Base-by-base conservation (phyloP, 2,888 invertebrate species). In the Pachymerium ferrugineum region DNA sequence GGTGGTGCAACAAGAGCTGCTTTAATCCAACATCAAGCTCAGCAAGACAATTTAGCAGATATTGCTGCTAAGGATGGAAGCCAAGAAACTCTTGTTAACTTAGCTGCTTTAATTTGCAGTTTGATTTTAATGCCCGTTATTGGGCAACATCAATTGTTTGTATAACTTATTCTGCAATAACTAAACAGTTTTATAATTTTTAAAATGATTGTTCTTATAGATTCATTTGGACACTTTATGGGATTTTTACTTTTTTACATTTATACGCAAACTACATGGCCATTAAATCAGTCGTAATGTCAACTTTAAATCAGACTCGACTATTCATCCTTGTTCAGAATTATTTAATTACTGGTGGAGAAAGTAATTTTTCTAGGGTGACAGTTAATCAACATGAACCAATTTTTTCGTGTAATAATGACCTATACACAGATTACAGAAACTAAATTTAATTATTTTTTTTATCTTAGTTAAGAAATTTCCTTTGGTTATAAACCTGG, bases 21-120 rank as follows among this genome's bases (percentile, higher is more conserved):
- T 0, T 86, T 98, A 79, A 96, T 95, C 0, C 93, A 96, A 80
- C 97, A 98, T 82, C 83, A 89, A 85, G 94, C 97, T 0, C 83
- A 92, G 25, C 86, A 89, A 76, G 92, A 93, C 77, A 97, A 97
- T 83, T 87, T 95, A 84, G 97, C 93, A 0, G 98, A 98, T 84
- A 94, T 92, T 6, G 87, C 92, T 0, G 94, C 96, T 0, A 97
- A 97, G 84, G 97, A 98, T 82, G 92, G 94, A 5, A 95, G 96
- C 76, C 98, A 98, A 85, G 98, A 98, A 83, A 97, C 97, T 0
- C 88, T 94, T 77, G 96, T 98, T 14, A 97, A 97, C 84, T 85
- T 97, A 67, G 82, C 92, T 42, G 96, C 93, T 10, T 91, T 96
- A 10, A 81, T 95, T 70, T 82, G 88, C 73, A 94, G 93, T 73